These are phyloP conservation scores for Benitochromis conjunctus DNA, from an alignment of 2,113 vertebrate genomes.

Conservation along the genomic window DNA sequence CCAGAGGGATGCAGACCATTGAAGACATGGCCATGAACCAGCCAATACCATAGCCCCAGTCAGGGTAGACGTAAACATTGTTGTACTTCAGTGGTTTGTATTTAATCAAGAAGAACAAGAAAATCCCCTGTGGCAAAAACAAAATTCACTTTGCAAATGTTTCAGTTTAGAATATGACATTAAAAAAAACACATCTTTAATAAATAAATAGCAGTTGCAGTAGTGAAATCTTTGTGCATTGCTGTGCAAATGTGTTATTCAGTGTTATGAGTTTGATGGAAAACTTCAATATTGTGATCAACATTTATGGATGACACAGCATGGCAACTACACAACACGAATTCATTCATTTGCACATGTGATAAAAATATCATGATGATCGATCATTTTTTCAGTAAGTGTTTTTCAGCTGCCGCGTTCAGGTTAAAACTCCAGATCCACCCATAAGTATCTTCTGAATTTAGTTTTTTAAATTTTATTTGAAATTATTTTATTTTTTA, in stretches of 20 bases:
- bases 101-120: conserved; percentile 97
- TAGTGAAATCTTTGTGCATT: background rate
- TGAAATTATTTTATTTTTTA: background rate
- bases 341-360: background rate
- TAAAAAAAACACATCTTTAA: background rate
- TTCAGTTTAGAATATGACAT: background rate
- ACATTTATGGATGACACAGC: background rate
- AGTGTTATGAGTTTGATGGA: background rate
- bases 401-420: background rate
- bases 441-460: background rate
- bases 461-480: background rate
- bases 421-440: background rate
- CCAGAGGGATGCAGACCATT: conserved; percentile 95
- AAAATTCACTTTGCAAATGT: background rate
- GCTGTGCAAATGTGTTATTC: background rate
- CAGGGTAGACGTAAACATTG: conserved; percentile 92
- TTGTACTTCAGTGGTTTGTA: conserved; percentile 99
- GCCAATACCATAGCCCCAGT: conserved; percentile 97
- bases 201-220: background rate
- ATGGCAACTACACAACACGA: background rate
- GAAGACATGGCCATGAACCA: conserved; percentile 99
- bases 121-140: conserved; percentile 81
- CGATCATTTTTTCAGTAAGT: background rate
- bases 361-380: background rate
- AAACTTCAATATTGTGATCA: background rate